These are phyloP conservation scores for Lathamus discolor DNA, from an alignment of 2,113 vertebrate genomes.

Conservation along the genomic window DNA sequence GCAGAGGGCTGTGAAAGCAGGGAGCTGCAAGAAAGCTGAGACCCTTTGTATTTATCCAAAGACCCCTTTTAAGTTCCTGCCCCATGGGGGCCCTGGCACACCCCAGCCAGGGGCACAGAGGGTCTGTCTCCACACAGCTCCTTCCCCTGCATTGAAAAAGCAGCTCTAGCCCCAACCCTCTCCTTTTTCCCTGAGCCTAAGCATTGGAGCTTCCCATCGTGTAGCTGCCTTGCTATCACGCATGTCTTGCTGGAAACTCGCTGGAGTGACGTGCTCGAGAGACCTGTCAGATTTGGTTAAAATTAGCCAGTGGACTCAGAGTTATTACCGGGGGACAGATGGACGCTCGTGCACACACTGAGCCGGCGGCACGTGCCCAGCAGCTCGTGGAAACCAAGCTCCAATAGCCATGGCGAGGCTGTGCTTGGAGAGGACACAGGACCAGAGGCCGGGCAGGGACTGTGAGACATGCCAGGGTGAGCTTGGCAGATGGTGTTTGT, in stretches of 20 bases:
- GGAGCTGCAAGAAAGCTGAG: not conserved
- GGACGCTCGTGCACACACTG: not conserved
- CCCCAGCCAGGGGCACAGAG: accelerated
- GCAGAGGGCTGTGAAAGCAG: not conserved
- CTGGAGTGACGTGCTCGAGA: slow-evolving; percentile 4
- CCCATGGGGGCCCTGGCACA: not conserved
- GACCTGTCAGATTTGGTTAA: slow-evolving; percentile 44
- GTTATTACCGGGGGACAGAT: slow-evolving; percentile 34
- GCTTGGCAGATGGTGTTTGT: slow-evolving; percentile 36
- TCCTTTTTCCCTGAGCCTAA: not conserved
- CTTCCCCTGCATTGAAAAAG: not conserved
- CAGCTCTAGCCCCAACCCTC: not conserved
- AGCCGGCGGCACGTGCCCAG: not conserved
- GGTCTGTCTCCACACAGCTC: not conserved
- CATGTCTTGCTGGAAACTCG: not conserved
- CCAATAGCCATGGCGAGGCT: not conserved
- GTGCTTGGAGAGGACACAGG: not conserved
- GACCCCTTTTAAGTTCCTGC: not conserved
- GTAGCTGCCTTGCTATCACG: not conserved
- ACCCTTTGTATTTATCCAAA: not conserved
- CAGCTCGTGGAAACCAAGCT: not conserved
- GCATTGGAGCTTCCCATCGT: not conserved
- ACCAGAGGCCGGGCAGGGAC: not conserved
- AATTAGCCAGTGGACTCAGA: not conserved
- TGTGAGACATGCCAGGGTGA: not conserved